Percentiles rank a stretch among this genome's conserved stretches.
Evolutionary conservation across 2,888 invertebrate species (phyloP).

Genomic region (Archaeoteleia sp.): DNA sequence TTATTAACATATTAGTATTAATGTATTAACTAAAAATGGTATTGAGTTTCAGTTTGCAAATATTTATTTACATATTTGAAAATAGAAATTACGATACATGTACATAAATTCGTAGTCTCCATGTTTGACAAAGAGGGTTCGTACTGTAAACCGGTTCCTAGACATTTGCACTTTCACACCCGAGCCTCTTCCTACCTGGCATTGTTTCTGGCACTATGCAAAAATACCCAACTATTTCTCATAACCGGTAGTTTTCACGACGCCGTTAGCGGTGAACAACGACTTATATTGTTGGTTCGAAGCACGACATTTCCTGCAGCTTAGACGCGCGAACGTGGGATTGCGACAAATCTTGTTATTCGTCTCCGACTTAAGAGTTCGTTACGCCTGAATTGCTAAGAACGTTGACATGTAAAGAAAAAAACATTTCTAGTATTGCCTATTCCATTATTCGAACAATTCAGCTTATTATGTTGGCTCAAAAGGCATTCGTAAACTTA

Average conservation of each 20-base stretch:
- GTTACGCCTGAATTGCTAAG: conserved; percentile 32
- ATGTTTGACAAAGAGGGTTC: conserved; percentile 19
- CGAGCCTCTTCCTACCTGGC: conserved; percentile 6
- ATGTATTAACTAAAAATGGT: no score
- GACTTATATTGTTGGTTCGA: conserved; percentile 38
- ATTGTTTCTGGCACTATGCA: conserved; percentile 28
- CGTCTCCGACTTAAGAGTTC: conserved; percentile 40
- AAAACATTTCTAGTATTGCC: background rate
- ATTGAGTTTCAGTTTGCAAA: background rate
- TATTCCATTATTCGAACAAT: conserved; percentile 6
- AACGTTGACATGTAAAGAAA: background rate
- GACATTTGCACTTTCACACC: conserved; percentile 35
- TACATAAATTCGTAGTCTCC: conserved; percentile 27
- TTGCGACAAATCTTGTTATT: conserved; percentile 48
- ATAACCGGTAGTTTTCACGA: conserved; percentile 36
- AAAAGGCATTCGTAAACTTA: no score
- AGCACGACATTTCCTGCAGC: conserved; percentile 34
- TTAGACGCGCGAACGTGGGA: conserved; percentile 30
- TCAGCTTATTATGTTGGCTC: no score
- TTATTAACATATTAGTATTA: no score
- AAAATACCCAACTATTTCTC: conserved; percentile 30
- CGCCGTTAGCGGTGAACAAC: conserved; percentile 27
- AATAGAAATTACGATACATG: conserved; percentile 29
- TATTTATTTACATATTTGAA: conserved; percentile 17
- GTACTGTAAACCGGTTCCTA: conserved; percentile 40